Percentiles rank a stretch among this genome's conserved stretches.
These are phyloP conservation scores for Diplazon laetatorius DNA, from an alignment of 2,888 invertebrate species.

Conservation along the genomic window DNA sequence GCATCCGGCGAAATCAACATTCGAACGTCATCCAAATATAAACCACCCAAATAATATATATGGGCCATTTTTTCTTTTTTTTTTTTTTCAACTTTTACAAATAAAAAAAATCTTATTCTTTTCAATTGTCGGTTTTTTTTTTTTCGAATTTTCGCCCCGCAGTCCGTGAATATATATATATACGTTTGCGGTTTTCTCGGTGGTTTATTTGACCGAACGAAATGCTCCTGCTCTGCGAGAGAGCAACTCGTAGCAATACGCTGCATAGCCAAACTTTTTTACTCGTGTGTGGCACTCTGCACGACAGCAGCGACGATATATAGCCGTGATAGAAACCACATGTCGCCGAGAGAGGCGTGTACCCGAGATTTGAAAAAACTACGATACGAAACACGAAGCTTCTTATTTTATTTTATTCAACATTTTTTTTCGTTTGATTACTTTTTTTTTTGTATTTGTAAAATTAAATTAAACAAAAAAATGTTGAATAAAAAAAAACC, in stretches of 20 bases:
- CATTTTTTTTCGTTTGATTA: too few species aligned
- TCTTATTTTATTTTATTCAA: conserved; percentile 11
- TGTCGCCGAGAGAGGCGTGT: conserved; percentile 51
- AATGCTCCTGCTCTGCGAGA: neutral
- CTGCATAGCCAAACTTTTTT: conserved; percentile 12
- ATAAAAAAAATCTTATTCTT: neutral
- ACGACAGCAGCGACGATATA: neutral
- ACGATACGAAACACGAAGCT: neutral
- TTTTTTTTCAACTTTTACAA: too few species aligned
- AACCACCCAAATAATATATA: too few species aligned
- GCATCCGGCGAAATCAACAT: too few species aligned
- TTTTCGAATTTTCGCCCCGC: neutral
- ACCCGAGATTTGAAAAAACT: conserved; percentile 24
- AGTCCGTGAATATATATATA: conserved; percentile 1
- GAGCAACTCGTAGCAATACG: conserved; percentile 4
- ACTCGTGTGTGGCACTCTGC: neutral
- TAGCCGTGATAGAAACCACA: conserved; percentile 45
- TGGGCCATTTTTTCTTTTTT: neutral
- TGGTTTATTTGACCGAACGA: conserved; percentile 29
- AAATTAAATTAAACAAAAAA: too few species aligned
- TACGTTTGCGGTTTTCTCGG: conserved; percentile 19
- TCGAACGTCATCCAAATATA: too few species aligned
- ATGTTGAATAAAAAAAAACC: too few species aligned
- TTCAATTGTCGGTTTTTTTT: neutral
- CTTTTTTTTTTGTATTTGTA: too few species aligned